phyloP scores from a whole-genome alignment of 2,888 invertebrate genomes.

The Coelinius sp. region DNA sequence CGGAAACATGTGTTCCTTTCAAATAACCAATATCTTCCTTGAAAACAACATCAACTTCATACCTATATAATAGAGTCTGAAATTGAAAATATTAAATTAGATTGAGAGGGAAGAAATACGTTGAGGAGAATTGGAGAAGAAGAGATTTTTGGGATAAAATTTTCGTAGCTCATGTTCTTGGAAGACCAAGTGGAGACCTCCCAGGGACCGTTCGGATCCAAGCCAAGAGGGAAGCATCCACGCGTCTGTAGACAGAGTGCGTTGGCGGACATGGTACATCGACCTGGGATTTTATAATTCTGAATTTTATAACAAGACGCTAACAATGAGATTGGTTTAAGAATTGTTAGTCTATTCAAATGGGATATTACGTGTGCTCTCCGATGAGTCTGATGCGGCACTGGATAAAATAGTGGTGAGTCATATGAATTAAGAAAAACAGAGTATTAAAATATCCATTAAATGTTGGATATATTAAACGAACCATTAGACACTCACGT shows the following conservation, averaged over 20 bases:
- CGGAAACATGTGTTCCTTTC: constrained; percentile 22
- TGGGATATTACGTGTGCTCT: constrained; percentile 4
- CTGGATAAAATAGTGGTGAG: constrained; percentile 37
- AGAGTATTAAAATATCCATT: neutral
- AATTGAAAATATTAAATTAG: neutral
- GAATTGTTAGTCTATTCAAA: neutral
- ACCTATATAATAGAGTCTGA: neutral
- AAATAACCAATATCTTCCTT: neutral
- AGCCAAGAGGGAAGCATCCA: constrained; percentile 34
- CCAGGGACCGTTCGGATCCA: constrained; percentile 35
- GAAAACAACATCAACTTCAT: neutral
- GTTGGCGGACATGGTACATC: constrained; percentile 39
- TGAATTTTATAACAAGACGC: neutral
- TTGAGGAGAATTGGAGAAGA: neutral
- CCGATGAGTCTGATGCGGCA: constrained; percentile 6
- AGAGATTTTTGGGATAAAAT: neutral
- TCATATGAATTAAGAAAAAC: neutral
- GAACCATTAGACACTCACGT: neutral
- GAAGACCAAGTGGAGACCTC: constrained; percentile 37
- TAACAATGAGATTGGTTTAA: neutral
- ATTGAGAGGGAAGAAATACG: neutral
- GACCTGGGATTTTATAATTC: constrained; percentile 36
- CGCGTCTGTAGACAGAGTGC: constrained; percentile 27
- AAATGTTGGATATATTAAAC: neutral
- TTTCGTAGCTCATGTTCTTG: constrained; percentile 15